Conservation (phyloP, 2,113 vertebrate genomes). For the Hymenochirus boettgeri region DNA sequence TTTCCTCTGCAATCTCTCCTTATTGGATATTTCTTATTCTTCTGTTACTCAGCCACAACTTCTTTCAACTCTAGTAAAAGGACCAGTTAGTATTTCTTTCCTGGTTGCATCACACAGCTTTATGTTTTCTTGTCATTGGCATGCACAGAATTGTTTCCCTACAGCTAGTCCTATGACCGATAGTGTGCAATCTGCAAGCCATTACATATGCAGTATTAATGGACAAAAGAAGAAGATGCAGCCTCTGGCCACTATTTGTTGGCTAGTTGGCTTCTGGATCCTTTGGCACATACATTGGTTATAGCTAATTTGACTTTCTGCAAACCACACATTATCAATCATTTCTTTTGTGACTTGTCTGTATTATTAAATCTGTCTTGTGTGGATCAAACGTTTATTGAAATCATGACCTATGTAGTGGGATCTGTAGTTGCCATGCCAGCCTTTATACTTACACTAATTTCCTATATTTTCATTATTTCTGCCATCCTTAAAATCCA, state of each 20-base stretch:
- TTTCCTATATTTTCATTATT: constrained; percentile 45
- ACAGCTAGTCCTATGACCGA: constrained; percentile 33
- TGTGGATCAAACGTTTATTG: constrained; percentile 10
- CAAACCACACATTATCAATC: constrained; percentile 14
- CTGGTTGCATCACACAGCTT: constrained; percentile 22
- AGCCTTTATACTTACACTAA: constrained; percentile 10
- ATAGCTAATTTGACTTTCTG: constrained; percentile 13
- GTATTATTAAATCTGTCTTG: constrained; percentile 21
- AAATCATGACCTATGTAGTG: constrained; percentile 16
- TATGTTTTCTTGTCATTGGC: constrained; percentile 35
- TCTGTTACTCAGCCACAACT: constrained; percentile 25
- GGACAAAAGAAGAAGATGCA: constrained; percentile 28
- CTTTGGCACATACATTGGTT: constrained; percentile 6
- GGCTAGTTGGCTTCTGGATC: constrained; percentile 18
- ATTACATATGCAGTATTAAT: constrained; percentile 18
- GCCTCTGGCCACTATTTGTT: constrained; percentile 18
- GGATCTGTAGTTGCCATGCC: constrained; percentile 2
- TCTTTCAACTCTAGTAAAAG: constrained; percentile 27
- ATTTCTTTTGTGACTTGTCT: constrained; percentile 32
- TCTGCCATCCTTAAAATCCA: constrained; percentile 46
- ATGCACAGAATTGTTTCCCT: constrained; percentile 39
- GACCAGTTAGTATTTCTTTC: constrained; percentile 29
- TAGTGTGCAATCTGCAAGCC: constrained; percentile 33
- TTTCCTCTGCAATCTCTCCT: constrained; percentile 16
- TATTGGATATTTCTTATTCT: constrained; percentile 18